Percentiles rank a stretch among this genome's conserved stretches.
Evolutionary conservation across 2,113 vertebrate genomes (phyloP).

Genomic region (Sorex fumeus): DNA sequence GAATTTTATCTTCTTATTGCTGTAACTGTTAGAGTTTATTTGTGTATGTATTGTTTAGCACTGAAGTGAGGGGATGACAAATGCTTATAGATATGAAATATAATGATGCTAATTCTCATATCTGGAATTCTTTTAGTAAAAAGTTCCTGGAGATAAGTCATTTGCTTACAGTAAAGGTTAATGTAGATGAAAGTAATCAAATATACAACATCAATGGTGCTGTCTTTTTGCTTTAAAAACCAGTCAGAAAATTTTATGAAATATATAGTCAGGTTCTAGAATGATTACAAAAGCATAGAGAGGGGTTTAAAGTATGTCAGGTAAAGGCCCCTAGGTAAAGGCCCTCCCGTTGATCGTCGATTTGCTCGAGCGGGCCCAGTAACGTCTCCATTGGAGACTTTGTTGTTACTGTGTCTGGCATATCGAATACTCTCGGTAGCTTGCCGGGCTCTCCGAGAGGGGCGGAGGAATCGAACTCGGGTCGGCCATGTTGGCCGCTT

Average conservation of each 20-base stretch:
- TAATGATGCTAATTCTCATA: not conserved
- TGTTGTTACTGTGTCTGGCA: too few relatives aligned
- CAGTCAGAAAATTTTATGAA: constrained; percentile 31
- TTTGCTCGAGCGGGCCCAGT: too few relatives aligned
- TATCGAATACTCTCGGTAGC: too few relatives aligned
- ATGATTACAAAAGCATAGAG: constrained; percentile 8
- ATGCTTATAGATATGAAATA: not conserved
- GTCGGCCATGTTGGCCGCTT: too few relatives aligned
- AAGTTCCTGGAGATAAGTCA: constrained; percentile 11
- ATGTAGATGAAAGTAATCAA: constrained; percentile 42
- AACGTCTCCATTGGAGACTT: too few relatives aligned
- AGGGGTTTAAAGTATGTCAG: constrained; percentile 1
- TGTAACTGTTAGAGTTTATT: not conserved
- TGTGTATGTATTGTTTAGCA: not conserved
- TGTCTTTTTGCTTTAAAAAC: constrained; percentile 43
- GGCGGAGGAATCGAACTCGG: too few relatives aligned
- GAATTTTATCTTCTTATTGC: not conserved
- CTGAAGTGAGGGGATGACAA: not conserved
- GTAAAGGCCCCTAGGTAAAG: too few relatives aligned
- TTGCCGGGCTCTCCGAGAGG: too few relatives aligned
- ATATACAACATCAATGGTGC: not conserved
- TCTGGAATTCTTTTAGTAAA: constrained; percentile 37
- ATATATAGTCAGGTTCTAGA: not conserved
- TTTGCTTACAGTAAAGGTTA: constrained; percentile 49
- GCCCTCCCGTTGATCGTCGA: too few relatives aligned